Evolutionary conservation across 1,140 invertebrate genomes (phyloP).

Genomic region (Nasonia giraulti): DNA sequence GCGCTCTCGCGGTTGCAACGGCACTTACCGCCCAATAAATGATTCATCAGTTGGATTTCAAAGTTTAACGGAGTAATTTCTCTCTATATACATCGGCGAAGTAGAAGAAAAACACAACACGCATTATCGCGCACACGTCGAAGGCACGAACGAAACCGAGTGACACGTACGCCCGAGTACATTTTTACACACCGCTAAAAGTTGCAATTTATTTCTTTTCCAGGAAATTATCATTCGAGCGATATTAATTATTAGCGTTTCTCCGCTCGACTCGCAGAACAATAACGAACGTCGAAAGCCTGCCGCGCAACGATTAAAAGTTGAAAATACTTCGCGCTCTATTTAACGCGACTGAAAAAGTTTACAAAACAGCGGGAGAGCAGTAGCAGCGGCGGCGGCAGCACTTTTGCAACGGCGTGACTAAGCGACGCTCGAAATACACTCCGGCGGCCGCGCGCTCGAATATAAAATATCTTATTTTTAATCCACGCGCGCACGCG

Average conservation of each 20-base stretch:
- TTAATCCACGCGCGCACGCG: background rate
- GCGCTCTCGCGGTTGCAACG: background rate
- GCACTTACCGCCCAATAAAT: background rate
- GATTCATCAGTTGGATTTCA: background rate
- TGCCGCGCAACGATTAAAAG: background rate
- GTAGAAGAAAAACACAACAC: background rate
- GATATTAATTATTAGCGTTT: background rate
- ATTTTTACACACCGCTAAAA: background rate
- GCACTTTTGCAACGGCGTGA: background rate
- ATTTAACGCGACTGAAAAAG: background rate
- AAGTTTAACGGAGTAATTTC: background rate
- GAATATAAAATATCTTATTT: constrained; percentile 2
- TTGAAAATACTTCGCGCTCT: background rate
- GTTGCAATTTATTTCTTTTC: background rate
- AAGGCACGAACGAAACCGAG: background rate
- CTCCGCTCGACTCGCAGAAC: background rate
- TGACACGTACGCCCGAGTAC: background rate
- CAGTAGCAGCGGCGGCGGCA: too few relatives aligned
- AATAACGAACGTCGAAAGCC: background rate
- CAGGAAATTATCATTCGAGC: background rate
- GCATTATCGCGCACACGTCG: background rate
- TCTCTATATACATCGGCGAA: background rate
- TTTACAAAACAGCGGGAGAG: background rate
- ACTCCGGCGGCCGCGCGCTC: too few relatives aligned
- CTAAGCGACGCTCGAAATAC: background rate